These are phyloP conservation scores for Amblyraja radiata DNA, from an alignment of 2,797 vertebrate species.

Conservation along the genomic window DNA sequence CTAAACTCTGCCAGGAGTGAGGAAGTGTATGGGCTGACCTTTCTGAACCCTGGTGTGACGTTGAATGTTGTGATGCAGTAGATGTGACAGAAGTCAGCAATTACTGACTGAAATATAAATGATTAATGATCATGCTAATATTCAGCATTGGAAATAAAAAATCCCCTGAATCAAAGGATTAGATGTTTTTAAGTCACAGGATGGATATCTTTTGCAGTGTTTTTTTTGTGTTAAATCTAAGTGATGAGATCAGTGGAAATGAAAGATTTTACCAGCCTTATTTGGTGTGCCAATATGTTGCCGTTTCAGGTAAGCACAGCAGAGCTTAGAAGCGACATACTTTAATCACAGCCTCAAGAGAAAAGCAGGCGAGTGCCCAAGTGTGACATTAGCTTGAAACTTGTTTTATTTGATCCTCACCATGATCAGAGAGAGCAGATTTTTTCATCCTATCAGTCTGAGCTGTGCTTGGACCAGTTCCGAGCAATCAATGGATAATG, in stretches of 20 bases:
- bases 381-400: background rate
- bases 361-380: background rate
- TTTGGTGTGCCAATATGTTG: background rate
- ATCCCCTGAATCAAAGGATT: background rate
- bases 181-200: background rate
- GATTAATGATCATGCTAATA: conserved; percentile 1
- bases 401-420: conserved; percentile 26
- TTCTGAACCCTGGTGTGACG: background rate
- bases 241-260: background rate
- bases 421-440: conserved; percentile 3
- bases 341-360: conserved; percentile 19
- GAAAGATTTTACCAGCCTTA: background rate
- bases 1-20: background rate
- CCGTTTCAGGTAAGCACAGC: background rate
- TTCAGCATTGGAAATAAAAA: background rate
- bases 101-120: background rate
- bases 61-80: background rate
- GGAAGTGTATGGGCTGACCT: background rate
- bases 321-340: background rate
- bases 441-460: conserved; percentile 5
- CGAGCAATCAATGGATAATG: background rate
- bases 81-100: conserved; percentile 24
- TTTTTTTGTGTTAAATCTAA: background rate
- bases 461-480: conserved; percentile 14
- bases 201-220: background rate